A percentile compares a stretch with the other conserved stretches of the same genome.
phyloP scores from a whole-genome alignment of 2,113 vertebrate species.

The Alectura lathami region DNA sequence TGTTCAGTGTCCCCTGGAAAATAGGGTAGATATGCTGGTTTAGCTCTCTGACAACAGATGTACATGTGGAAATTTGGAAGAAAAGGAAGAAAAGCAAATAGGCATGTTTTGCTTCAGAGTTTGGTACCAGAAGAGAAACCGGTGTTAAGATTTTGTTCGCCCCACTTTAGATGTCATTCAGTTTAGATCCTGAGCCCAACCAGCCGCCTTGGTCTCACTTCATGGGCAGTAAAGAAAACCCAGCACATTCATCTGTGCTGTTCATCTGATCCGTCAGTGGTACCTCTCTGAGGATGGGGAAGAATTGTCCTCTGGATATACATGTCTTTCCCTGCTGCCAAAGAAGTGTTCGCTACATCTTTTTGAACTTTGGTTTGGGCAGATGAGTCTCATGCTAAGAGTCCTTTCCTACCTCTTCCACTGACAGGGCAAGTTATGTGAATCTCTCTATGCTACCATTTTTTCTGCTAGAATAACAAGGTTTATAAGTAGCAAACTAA shows the following conservation, averaged over 20 bases:
- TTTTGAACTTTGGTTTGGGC: not conserved
- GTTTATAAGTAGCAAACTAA: not conserved
- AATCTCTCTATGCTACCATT: not conserved
- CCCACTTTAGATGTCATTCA: not conserved
- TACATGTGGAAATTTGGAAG: slow-evolving; percentile 58
- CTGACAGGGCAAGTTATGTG: not conserved
- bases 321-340: accelerated
- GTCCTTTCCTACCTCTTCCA: not conserved
- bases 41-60: slow-evolving; percentile 20
- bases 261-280: not conserved
- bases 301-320: not conserved
- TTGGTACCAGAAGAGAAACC: not conserved
- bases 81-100: not conserved
- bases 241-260: not conserved
- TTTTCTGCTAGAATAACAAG: not conserved
- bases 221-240: not conserved
- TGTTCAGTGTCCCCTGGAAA: not conserved
- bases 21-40: not conserved
- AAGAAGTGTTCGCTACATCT: not conserved
- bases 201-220: not conserved
- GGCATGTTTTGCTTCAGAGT: not conserved
- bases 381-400: not conserved
- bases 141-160: not conserved
- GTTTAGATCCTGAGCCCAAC: not conserved
- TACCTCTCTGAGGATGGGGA: not conserved